These are phyloP conservation scores for Eupithecia centaureata DNA, from an alignment of 2,888 invertebrate species.

Conservation along the genomic window DNA sequence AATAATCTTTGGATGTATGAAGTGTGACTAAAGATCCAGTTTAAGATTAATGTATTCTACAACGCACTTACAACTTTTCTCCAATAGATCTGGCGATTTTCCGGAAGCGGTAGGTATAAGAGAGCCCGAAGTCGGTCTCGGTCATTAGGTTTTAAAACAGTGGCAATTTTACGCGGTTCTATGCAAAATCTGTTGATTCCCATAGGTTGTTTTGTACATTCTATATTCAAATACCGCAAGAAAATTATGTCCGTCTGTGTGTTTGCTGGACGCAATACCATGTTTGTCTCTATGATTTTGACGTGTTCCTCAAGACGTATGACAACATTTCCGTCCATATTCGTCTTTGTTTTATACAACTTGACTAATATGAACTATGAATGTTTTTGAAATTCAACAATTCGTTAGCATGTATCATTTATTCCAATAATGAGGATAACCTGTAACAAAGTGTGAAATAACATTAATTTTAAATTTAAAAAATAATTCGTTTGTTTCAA, in stretches of 20 bases:
- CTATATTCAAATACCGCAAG: neutral
- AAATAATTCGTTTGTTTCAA: neutral
- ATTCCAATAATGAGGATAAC: constrained; percentile 1
- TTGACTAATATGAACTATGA: neutral
- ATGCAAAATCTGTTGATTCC: neutral
- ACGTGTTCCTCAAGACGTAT: neutral
- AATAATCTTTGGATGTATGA: neutral
- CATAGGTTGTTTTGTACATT: neutral
- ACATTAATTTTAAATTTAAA: neutral
- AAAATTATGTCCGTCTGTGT: neutral
- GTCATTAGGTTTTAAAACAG: neutral
- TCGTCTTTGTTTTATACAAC: neutral
- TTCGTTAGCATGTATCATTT: neutral
- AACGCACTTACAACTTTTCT: constrained; percentile 3
- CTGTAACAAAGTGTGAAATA: neutral
- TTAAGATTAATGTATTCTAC: neutral
- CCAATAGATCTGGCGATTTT: neutral
- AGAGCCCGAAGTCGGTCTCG: neutral
- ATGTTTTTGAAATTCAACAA: neutral
- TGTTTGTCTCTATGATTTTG: neutral
- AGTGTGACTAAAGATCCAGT: neutral
- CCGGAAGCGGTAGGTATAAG: neutral
- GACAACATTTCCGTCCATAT: neutral
- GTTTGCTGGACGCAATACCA: neutral
- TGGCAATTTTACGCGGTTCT: neutral